A percentile compares a stretch with the other conserved stretches of the same genome.
Conservation (phyloP, 1,140 invertebrate genomes). For the Procambarus clarkii region DNA sequence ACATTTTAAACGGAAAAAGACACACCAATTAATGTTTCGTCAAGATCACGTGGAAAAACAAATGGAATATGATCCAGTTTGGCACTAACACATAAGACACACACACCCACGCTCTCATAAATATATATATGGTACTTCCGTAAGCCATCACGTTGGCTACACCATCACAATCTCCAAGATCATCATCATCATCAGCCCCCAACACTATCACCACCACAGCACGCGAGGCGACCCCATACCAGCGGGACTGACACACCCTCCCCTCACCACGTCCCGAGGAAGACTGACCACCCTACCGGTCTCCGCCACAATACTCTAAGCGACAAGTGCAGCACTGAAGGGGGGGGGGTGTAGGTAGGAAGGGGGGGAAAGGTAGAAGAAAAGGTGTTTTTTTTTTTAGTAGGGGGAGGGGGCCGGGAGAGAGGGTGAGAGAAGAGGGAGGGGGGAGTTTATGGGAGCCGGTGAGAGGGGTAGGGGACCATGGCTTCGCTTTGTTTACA, state of each 20-base stretch:
- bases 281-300: background rate
- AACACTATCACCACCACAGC: background rate
- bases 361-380: no score
- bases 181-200: background rate
- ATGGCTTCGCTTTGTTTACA: no score
- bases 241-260: background rate
- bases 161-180: background rate
- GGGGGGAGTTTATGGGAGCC: background rate
- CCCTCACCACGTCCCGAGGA: background rate
- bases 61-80: no score
- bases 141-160: background rate
- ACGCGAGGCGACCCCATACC: background rate
- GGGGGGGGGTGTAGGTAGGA: background rate
- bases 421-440: background rate
- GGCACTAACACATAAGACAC: no score
- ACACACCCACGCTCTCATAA: no score
- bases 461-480: no score
- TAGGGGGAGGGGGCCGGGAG: background rate
- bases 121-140: no score
- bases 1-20: no score
- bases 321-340: background rate
- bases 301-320: background rate
- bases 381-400: background rate
- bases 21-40: no score
- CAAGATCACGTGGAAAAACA: no score